These are phyloP conservation scores for Poeciliopsis retropinna DNA, from an alignment of 2,113 vertebrate species.

Conservation along the genomic window DNA sequence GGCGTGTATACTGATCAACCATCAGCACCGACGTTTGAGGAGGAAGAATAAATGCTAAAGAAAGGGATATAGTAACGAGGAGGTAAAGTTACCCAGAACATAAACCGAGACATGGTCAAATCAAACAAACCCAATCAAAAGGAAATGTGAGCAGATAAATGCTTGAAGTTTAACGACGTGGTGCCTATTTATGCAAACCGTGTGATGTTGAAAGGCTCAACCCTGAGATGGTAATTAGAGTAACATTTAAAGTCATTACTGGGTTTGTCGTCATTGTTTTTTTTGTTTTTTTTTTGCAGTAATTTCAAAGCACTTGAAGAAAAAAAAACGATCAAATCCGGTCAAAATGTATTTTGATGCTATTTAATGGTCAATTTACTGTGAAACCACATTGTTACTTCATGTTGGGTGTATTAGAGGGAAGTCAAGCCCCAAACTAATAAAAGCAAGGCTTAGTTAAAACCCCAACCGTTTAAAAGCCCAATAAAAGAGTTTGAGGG, in stretches of 20 bases:
- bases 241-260: not conserved
- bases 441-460: conserved; percentile 54
- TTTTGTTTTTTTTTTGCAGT: not conserved
- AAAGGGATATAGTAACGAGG: not conserved
- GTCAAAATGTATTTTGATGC: not conserved
- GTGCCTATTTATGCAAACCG: not conserved
- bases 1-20: too few species aligned
- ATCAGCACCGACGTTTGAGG: not conserved
- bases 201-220: not conserved
- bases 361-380: not conserved
- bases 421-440: conserved; percentile 40
- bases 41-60: not conserved
- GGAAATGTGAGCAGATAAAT: not conserved
- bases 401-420: conserved; percentile 45
- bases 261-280: not conserved
- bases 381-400: conserved; percentile 34
- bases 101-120: not conserved
- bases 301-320: not conserved
- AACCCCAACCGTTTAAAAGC: conserved; percentile 58
- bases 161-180: not conserved
- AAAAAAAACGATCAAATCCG: not conserved
- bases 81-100: not conserved
- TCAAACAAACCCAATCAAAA: not conserved
- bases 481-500: conserved; percentile 54
- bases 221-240: not conserved